phyloP scores from a whole-genome alignment of 2,888 invertebrate species.

The Lasioglossum figueresi region DNA sequence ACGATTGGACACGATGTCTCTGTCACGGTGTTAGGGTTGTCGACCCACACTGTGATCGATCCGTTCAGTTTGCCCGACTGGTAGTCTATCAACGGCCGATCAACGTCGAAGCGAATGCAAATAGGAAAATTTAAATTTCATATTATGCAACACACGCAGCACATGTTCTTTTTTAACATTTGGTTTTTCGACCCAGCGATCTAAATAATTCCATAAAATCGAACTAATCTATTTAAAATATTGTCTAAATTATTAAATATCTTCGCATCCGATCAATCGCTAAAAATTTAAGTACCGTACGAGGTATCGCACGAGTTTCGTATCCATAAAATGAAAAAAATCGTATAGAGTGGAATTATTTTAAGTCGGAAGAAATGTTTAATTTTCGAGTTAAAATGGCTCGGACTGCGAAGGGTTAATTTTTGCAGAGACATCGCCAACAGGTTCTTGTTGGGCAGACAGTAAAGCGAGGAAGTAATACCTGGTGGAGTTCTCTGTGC shows the following conservation, averaged over 20 bases:
- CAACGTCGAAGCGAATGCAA: constrained; percentile 8
- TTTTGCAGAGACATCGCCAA: too few relatives aligned
- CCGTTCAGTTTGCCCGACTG: background rate
- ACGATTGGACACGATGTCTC: background rate
- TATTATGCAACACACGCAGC: background rate
- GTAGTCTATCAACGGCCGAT: constrained; percentile 2
- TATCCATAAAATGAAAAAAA: too few relatives aligned
- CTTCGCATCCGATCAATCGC: too few relatives aligned
- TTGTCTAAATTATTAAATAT: too few relatives aligned
- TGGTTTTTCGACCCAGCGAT: background rate
- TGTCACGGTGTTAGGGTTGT: background rate
- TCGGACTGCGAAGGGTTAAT: too few relatives aligned
- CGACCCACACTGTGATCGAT: constrained; percentile 2
- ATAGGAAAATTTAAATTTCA: constrained; percentile 3
- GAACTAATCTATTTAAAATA: too few relatives aligned
- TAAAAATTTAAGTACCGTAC: too few relatives aligned
- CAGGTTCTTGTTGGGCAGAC: too few relatives aligned
- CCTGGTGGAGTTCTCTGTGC: background rate
- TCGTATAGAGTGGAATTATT: too few relatives aligned
- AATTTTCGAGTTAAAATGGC: too few relatives aligned
- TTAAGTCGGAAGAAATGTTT: too few relatives aligned
- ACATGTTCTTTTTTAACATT: background rate
- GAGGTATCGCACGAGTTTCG: too few relatives aligned
- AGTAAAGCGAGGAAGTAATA: background rate
- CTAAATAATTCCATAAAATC: background rate